Evolutionary conservation across 1,140 invertebrate species (phyloP).

Genomic region (Pogonomyrmex barbatus): DNA sequence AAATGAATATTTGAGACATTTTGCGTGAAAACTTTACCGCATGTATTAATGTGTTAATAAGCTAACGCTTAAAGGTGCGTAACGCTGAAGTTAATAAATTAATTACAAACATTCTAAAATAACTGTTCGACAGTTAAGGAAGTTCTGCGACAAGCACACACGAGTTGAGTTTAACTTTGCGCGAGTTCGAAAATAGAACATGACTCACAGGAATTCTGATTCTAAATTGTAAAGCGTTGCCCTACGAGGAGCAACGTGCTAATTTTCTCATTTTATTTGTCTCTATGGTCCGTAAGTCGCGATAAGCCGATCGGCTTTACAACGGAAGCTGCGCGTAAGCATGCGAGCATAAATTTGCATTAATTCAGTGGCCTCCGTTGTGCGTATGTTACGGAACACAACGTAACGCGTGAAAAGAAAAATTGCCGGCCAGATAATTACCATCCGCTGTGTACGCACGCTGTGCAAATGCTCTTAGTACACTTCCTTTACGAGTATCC

Average conservation of each 20-base stretch:
- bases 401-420: constrained; percentile 23
- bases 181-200: background rate
- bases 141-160: constrained; percentile 1
- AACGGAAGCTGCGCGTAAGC: constrained; percentile 38
- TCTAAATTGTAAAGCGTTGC: background rate
- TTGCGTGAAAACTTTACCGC: background rate
- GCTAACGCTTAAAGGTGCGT: too few relatives aligned
- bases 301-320: constrained; percentile 69
- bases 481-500: background rate
- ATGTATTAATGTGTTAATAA: too few relatives aligned
- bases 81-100: background rate
- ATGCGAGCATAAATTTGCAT: constrained; percentile 58
- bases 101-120: constrained; percentile 2
- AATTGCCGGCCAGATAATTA: constrained; percentile 43
- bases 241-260: constrained; percentile 1
- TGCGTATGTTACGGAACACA: background rate
- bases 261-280: constrained; percentile 72
- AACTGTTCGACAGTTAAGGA: background rate
- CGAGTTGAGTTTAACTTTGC: background rate
- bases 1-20: background rate
- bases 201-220: constrained; percentile 63
- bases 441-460: too few relatives aligned
- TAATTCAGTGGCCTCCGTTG: constrained; percentile 33
- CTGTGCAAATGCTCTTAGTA: constrained; percentile 29
- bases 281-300: constrained; percentile 35